Base-by-base conservation (phyloP, 2,113 vertebrate genomes). In the Oreocharis arfaki region DNA sequence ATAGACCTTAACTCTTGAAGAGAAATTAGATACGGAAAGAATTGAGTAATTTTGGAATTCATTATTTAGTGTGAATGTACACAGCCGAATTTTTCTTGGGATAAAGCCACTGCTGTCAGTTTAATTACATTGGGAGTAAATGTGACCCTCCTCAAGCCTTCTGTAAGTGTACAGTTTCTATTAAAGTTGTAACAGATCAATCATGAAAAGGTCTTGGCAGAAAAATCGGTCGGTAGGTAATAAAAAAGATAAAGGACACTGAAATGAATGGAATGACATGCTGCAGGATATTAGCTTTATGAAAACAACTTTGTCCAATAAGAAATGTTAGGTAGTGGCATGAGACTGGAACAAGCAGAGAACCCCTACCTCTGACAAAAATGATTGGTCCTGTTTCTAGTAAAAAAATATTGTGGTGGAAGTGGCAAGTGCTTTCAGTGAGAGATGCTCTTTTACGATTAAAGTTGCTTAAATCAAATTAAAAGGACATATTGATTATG, bases 241-340 rank as follows among this genome's bases (percentile, higher is more conserved):
- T 96, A 96, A 96, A 95, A 93, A 84, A 95, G 91, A 91, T 93
- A 96, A 93, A 96, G 71, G 85, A 92, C 68, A 30, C 60, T 68
- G 64, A 91, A 93, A 84, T 92, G 83, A 96, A 83, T 35, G 55
- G 55, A 93, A 91, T 86, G 88, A 84, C 85, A 84, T 84, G 64
- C 18, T 84, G 79, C 1, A 16, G 71, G 63, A 81, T 92, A 92
- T 95, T 93, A 90, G 44, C 75, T 91, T 92, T 91, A 83, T 90
- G 71, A 94, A 93, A 91, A 90, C 81, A 93, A 55, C 84, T 95
- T 85, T 55, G 67, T 67, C 39, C 71, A 88, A 57, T 86, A 93
- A 76, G 76, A 70, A 76, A 80, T 80, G 68, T 56, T 84, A 84
- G 56, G 33, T 44, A 46, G 55, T 64, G 27, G 39, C 37, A 35